These are phyloP conservation scores for Ceratina japonica DNA, from an alignment of 1,140 invertebrate genomes.

Conservation along the genomic window DNA sequence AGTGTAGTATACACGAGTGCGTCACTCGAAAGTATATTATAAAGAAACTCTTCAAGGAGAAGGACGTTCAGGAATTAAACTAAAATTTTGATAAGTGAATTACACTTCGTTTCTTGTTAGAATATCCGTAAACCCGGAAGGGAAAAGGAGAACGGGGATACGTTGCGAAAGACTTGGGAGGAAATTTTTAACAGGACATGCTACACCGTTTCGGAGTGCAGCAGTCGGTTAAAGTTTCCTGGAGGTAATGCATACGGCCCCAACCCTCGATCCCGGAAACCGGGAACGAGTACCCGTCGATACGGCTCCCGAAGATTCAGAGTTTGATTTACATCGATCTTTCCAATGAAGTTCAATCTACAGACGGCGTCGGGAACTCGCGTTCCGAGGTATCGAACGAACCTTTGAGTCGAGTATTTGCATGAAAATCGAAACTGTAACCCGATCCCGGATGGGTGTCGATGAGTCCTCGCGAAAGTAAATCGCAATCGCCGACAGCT, in stretches of 20 bases:
- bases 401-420: background rate
- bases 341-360: background rate
- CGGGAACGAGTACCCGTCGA: background rate
- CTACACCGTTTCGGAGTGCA: background rate
- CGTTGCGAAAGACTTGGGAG: no score
- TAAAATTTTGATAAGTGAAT: background rate
- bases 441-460: background rate
- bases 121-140: background rate
- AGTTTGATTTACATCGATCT: background rate
- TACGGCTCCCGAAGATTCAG: background rate
- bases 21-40: no score
- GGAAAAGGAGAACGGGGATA: background rate
- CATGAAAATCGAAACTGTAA: slow-evolving; percentile 1
- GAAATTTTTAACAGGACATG: slow-evolving; percentile 1
- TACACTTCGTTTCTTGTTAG: background rate
- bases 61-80: no score
- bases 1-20: no score
- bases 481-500: background rate
- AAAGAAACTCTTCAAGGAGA: no score
- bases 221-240: background rate
- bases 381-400: background rate
- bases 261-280: background rate
- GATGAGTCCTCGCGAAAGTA: background rate
- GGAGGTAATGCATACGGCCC: background rate
- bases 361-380: background rate